Base-by-base conservation (phyloP, 1,140 invertebrate genomes). In the Oryctes rhinoceros region DNA sequence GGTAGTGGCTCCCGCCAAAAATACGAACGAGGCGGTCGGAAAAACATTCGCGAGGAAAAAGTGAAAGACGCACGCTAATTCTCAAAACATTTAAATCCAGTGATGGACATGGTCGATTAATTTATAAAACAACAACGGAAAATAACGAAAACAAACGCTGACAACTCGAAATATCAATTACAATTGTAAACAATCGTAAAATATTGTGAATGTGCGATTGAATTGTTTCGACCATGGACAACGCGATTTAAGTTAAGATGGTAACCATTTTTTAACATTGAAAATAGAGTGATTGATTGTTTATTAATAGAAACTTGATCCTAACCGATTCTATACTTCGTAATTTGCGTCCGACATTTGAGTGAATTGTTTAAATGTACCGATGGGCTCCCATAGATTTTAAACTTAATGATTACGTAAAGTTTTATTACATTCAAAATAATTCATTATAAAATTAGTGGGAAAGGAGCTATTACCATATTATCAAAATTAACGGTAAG, bases 171-270 rank as follows among this genome's bases (percentile, higher is more conserved):
- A 53, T 53, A 53, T 15, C n/a, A 53, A 11, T 53, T 15, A 59
- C 18, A 59, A 18, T 59, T 59, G n/a, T 71, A 71, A 71, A 71
- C 65, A 71, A 71, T 71, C 20, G 53, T 18, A 59, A 59, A 59
- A 18, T 3, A 3, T 59, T n/a, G 53, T 59, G 13, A 6, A 15
- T 10, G 20, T 30, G 35, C 24, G 18, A 30, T 71, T 37, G 7
- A 11, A 71, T 71, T 71, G 65, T 71, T 9, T 35, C 18, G 24
- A 71, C 65, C 65, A 71, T 9, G 65, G 9, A 11, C 20, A 35
- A 71, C 24, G 7, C 65, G 24, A 71, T 71, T 71, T 71, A 24
- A 71, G 24, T 71, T 71, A 24, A 15, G 65, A 59, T 59, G 18
- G 15, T 59, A 59, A 18, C 5, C 6, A 15, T n/a, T 59, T 44